Conservation (phyloP, 2,113 vertebrate species). For the Pygoscelis adeliae region DNA sequence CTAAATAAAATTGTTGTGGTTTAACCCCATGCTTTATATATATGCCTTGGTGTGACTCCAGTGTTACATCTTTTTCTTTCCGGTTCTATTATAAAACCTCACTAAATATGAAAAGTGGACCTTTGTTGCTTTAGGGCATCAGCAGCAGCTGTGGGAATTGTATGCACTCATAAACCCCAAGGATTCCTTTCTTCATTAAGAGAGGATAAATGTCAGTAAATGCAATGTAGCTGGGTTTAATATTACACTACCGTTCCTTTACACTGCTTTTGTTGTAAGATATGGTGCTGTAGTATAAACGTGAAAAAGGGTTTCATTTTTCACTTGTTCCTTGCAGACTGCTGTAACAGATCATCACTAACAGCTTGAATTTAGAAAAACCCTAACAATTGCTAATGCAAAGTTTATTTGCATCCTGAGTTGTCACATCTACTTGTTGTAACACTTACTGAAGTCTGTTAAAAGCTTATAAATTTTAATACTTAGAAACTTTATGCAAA, state of each 20-base stretch:
- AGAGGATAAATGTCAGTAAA: background rate
- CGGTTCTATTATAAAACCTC: background rate
- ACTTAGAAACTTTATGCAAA: background rate
- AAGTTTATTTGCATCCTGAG: background rate
- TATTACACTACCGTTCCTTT: background rate
- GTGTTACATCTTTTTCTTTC: background rate
- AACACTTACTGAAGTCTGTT: background rate
- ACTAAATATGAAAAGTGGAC: background rate
- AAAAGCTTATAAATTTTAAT: background rate
- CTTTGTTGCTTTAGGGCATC: background rate
- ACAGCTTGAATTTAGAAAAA: background rate
- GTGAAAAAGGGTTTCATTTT: background rate
- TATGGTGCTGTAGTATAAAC: background rate
- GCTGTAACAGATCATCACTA: background rate
- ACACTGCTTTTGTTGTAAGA: background rate
- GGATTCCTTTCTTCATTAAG: background rate
- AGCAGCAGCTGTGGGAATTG: background rate
- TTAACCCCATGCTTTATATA: background rate
- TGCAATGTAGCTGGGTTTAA: background rate
- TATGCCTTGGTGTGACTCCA: background rate
- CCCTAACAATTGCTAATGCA: background rate
- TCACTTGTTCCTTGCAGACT: background rate
- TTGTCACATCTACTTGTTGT: background rate
- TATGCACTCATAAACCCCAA: background rate
- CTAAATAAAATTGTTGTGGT: background rate